Evolutionary conservation across 2,113 vertebrate species (phyloP).

Genomic region (Scomber japonicus): DNA sequence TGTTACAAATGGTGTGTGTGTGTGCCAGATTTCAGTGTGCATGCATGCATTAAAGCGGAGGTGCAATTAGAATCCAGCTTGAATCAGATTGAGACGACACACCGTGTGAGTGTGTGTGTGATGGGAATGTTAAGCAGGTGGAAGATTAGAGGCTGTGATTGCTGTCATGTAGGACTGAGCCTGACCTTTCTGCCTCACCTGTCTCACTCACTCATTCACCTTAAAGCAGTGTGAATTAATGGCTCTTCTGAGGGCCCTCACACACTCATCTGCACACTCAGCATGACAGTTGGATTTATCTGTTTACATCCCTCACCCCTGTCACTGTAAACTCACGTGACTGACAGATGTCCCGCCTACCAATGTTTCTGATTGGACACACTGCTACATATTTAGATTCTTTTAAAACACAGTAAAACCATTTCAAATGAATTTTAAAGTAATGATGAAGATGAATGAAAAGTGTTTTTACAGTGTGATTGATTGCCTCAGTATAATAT

Average conservation of each 20-base stretch:
- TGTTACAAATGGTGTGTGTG: not conserved
- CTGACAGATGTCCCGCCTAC: too few relatives aligned
- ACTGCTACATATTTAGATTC: too few relatives aligned
- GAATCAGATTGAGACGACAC: not conserved
- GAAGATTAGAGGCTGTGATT: not conserved
- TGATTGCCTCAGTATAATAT: too few relatives aligned
- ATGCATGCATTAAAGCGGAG: too few relatives aligned
- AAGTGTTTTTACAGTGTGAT: too few relatives aligned
- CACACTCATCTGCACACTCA: conserved; percentile 16
- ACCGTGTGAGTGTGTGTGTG: not conserved
- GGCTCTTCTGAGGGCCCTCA: conserved; percentile 8
- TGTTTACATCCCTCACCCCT: not conserved
- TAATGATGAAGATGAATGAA: too few relatives aligned
- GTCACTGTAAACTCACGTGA: not conserved
- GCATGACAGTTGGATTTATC: conserved; percentile 16
- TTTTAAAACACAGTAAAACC: too few relatives aligned
- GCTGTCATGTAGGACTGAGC: not conserved
- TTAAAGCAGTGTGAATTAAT: conserved; percentile 36
- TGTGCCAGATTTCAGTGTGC: too few relatives aligned
- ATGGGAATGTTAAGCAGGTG: not conserved
- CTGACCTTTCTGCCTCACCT: conserved; percentile 16
- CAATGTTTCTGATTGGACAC: too few relatives aligned
- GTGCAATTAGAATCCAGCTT: not conserved
- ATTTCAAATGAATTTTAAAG: too few relatives aligned
- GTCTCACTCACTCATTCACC: conserved; percentile 28